Evolutionary conservation across 2,113 vertebrate genomes (phyloP).

Genomic region (Myocastor coypus): DNA sequence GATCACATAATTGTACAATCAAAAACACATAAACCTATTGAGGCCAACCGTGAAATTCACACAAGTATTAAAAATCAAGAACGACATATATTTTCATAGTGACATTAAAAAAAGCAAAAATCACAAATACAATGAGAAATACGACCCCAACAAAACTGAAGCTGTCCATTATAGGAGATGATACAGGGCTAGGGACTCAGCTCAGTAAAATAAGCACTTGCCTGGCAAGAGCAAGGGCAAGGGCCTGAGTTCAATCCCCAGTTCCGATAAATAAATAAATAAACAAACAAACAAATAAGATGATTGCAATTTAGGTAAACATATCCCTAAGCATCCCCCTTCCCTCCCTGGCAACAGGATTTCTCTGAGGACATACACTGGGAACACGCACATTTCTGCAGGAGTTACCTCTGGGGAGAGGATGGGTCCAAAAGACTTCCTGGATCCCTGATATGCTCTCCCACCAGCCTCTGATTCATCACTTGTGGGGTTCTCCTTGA

Average conservation of each 20-base stretch:
- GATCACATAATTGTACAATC: background rate
- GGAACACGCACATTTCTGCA: background rate
- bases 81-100: background rate
- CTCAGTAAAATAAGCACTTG: too few relatives aligned
- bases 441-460: background rate
- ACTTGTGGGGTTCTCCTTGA: background rate
- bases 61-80: constrained; percentile 25
- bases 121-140: constrained; percentile 51
- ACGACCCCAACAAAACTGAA: background rate
- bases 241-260: too few relatives aligned
- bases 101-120: constrained; percentile 17
- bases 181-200: too few relatives aligned
- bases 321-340: background rate
- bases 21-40: background rate
- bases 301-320: background rate
- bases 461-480: background rate
- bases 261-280: too few relatives aligned
- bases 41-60: background rate
- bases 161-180: background rate
- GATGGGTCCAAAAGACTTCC: background rate
- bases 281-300: background rate
- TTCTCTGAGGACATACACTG: background rate
- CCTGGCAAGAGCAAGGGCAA: too few relatives aligned
- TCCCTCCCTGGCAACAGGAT: background rate
- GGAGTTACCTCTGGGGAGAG: background rate